Evolutionary conservation across 2,888 invertebrate species (phyloP).

Genomic region (Scaptomyza cyrtandrae): DNA sequence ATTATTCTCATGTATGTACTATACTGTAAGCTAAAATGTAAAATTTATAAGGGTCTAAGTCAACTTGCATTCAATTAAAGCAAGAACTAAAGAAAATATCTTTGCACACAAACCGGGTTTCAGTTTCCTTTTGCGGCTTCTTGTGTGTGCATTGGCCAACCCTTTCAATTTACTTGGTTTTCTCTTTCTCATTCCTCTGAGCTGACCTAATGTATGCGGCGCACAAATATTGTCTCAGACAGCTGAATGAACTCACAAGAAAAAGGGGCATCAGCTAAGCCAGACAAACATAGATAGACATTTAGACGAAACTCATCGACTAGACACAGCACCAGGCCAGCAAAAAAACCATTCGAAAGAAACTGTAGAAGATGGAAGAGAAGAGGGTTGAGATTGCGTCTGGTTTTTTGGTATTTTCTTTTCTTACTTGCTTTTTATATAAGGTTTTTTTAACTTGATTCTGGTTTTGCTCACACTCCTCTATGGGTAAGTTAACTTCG

Average conservation of each 20-base stretch:
- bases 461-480: slow-evolving; percentile 7
- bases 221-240: slow-evolving; percentile 78
- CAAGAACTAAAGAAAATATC: slow-evolving; percentile 37
- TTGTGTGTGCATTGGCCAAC: slow-evolving; percentile 27
- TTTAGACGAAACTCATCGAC: slow-evolving; percentile 39
- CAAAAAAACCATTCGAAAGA: slow-evolving; percentile 32
- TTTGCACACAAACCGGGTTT: background rate
- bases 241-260: slow-evolving; percentile 52
- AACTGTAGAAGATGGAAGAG: slow-evolving; percentile 28
- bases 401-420: slow-evolving; percentile 3
- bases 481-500: background rate
- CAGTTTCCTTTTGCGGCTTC: slow-evolving; percentile 14
- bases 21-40: background rate
- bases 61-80: slow-evolving; percentile 70
- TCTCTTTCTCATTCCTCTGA: slow-evolving; percentile 31
- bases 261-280: slow-evolving; percentile 39
- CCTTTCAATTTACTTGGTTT: slow-evolving; percentile 33
- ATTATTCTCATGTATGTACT: slow-evolving; percentile 17
- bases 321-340: slow-evolving; percentile 24
- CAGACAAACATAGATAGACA: slow-evolving; percentile 53
- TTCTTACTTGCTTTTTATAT: background rate
- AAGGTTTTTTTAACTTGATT: slow-evolving; percentile 2
- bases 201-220: slow-evolving; percentile 69
- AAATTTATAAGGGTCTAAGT: slow-evolving; percentile 8
- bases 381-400: slow-evolving; percentile 37